Base-by-base conservation (phyloP, 2,888 invertebrate species). In the Trypoxylon attenuatum region DNA sequence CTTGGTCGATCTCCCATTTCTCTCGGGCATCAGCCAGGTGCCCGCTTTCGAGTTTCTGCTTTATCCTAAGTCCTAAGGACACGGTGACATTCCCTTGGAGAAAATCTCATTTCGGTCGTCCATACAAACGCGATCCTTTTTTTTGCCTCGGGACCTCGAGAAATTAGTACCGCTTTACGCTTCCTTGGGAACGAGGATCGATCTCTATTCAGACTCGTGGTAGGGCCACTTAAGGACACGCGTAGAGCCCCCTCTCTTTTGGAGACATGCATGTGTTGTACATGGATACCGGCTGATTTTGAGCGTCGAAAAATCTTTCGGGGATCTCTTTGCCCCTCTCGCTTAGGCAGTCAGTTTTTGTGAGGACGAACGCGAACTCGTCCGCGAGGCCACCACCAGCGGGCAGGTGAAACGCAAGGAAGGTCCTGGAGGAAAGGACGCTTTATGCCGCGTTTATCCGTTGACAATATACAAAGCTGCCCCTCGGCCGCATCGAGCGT, bases 91-190 rank as follows among this genome's bases (percentile, higher is more conserved):
- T 62, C 77, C 74, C 71, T 66, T 63, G 59, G 68, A 61, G 73
- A 51, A 78, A 79, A 78, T 76, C 61, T 77, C 70, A 70, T 78
- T 78, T 67, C 71, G 65, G 42, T 56, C 67, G n/a, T 51, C 62
- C 54, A 63, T 70, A 68, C 71, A 63, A 67, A 58, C 54, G 5
- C 25, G n/a, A n/a, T 15, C n/a, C 47, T 41, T 39, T 21, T 29
- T 49, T 49, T 46, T 61, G 54, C 42, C 54, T 50, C 25, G 39
- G 25, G 13, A 71, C 62, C 68, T 66, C 62, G 69, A 62, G 69
- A 81, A 80, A 81, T 81, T 81, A 81, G 81, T 81, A 81, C 78
- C 81, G 81, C 81, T 80, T 79, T 80, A 80, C 73, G 79, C 78
- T 76, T 75, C 60, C 73, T 72, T 78, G 72, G 71, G 65, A 69